Percentiles rank a stretch among this genome's conserved stretches.
Evolutionary conservation across 2,797 vertebrate species (phyloP).

Genomic region (Leptoclinus maculatus): DNA sequence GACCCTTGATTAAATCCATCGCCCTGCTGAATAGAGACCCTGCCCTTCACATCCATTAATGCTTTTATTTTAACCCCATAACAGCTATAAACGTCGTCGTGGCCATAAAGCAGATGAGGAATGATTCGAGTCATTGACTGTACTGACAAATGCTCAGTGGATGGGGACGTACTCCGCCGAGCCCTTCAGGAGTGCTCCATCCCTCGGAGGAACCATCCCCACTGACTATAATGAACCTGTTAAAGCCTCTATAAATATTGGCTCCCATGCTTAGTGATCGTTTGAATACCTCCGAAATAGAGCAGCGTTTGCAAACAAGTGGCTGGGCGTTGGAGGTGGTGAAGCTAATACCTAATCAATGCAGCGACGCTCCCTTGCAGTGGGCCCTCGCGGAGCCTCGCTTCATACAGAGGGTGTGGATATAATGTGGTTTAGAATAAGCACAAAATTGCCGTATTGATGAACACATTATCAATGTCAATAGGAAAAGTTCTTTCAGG

Average conservation of each 20-base stretch:
- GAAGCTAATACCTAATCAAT: conserved; percentile 79
- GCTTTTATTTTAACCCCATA: conserved; percentile 78
- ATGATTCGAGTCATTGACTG: conserved; percentile 82
- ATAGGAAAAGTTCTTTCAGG: conserved; percentile 53
- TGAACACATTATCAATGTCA: conserved; percentile 63
- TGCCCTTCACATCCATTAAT: conserved; percentile 70
- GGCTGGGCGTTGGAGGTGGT: conserved; percentile 62
- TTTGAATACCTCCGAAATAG: conserved; percentile 73
- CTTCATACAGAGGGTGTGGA: conserved; percentile 53
- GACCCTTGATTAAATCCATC: conserved; percentile 71
- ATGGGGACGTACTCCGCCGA: conserved; percentile 67
- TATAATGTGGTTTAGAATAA: conserved; percentile 67
- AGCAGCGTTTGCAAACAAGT: conserved; percentile 73
- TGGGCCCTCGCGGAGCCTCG: conserved; percentile 44
- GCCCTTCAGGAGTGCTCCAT: conserved; percentile 72
- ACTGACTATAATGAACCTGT: conserved; percentile 81
- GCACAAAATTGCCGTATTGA: conserved; percentile 68
- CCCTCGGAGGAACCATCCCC: conserved; percentile 68
- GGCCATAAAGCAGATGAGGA: conserved; percentile 81
- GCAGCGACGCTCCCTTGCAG: conserved; percentile 63
- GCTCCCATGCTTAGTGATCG: conserved; percentile 71
- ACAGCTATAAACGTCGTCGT: conserved; percentile 79
- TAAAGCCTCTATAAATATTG: conserved; percentile 84
- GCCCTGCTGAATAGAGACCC: conserved; percentile 54
- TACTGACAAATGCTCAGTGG: conserved; percentile 75